Conservation (phyloP, 2,797 vertebrate genomes). For the Diglossa cyanea region DNA sequence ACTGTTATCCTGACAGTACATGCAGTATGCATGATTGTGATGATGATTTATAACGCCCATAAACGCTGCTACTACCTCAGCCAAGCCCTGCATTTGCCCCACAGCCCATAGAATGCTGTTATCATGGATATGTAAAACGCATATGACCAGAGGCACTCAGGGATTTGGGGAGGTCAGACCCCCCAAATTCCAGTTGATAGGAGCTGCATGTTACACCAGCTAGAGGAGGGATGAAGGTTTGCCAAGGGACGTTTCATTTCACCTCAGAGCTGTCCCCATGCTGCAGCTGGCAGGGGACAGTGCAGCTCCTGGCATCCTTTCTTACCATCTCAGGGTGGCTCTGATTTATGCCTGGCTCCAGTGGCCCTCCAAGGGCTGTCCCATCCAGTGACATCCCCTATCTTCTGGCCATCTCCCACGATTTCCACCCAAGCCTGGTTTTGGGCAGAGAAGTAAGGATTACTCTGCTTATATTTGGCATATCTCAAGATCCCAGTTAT, state of each 20-base stretch:
- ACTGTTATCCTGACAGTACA: neutral
- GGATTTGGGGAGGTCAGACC: neutral
- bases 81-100: neutral
- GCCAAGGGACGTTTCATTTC: neutral
- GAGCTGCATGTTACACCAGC: neutral
- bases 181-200: fast-evolving
- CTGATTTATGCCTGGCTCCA: neutral
- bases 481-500: neutral
- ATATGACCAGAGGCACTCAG: fast-evolving
- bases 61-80: neutral
- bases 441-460: neutral
- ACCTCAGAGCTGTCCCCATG: neutral
- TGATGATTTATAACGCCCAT: neutral
- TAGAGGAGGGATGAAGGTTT: neutral
- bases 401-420: neutral
- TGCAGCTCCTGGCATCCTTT: neutral
- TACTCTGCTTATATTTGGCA: neutral
- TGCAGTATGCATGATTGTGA: neutral
- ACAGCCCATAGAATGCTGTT: neutral
- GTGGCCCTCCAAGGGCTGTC: neutral
- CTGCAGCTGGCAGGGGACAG: constrained; percentile 2
- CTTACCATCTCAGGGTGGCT: neutral
- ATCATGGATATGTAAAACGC: neutral
- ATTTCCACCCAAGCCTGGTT: neutral
- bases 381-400: neutral